Evolutionary conservation across 1,140 invertebrate species (phyloP).

Genomic region (Heliconius nattereri): DNA sequence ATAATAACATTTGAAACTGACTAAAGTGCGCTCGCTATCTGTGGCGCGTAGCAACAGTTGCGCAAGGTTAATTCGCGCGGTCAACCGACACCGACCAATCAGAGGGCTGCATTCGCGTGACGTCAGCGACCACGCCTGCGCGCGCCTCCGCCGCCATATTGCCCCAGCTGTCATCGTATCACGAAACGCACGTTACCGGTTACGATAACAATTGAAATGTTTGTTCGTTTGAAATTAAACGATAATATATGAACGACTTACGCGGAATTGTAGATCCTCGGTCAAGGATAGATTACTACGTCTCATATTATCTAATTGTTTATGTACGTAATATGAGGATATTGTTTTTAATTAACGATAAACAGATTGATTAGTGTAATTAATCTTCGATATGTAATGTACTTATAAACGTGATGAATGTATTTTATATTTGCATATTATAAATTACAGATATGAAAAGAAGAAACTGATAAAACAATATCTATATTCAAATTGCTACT

Average conservation of each 20-base stretch:
- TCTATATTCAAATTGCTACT: too few relatives aligned
- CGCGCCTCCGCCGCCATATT: constrained; percentile 72
- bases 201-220: constrained; percentile 41
- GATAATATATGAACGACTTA: constrained; percentile 19
- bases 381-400: not conserved
- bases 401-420: not conserved
- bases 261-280: constrained; percentile 36
- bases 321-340: constrained; percentile 19
- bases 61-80: constrained; percentile 72
- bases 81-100: constrained; percentile 58
- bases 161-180: constrained; percentile 12
- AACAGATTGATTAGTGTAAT: constrained; percentile 21
- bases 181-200: constrained; percentile 32
- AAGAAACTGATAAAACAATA: too few relatives aligned
- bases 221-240: constrained; percentile 20
- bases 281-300: constrained; percentile 38
- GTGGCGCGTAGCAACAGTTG: constrained; percentile 71
- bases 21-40: constrained; percentile 6
- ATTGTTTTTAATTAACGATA: constrained; percentile 16
- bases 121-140: constrained; percentile 78
- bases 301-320: constrained; percentile 24
- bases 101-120: constrained; percentile 55
- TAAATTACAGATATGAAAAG: too few relatives aligned
- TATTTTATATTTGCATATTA: not conserved
- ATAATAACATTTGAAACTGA: not conserved